Evolutionary conservation across 2,888 invertebrate species (phyloP), one percentile per base, ranked within the genome.

Genomic region (Anticlea derivata): DNA sequence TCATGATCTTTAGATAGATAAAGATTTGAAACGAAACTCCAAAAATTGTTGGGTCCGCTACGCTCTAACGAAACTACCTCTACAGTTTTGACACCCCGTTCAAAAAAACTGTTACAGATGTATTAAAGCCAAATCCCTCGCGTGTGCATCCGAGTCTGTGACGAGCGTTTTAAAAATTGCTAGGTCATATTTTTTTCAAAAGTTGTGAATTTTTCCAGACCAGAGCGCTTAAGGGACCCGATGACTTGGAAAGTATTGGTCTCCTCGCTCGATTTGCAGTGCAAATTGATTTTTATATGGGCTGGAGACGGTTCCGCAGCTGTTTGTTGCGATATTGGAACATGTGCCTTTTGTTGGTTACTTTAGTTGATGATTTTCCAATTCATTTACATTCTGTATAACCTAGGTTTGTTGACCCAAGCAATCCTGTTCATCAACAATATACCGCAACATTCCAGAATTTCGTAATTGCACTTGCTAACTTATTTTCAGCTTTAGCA

Each of bases 241-340:
- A 80, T 88, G 86, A 83, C 81, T 82, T 81, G 89, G 89, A 89
- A 89, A 84, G 75, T 78, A 85, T 86, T 75, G 86, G 84, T 77
- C 72, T 78, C 69, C 69, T 70, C 86, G 86, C 84, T 86, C 87
- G 86, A 87, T 88, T 89, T 86, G 75, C 84, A 83, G 80, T 78
- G 81, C 66, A 85, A 89, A 87, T 87, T 88, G 88, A 88, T 88
- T 87, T 87, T 86, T 84, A 82, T 85, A 75, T 74, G 67, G 75
- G 66, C 68, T 60, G 55, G 61, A 63, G 62, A 65, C 63, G 65
- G 65, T 55, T 61, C 61, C 51, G 52, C 58, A 30, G 60, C 56
- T 64, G 69, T 77, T 73, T 57, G 55, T 49, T 51, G 45, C 45
- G 31, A 37, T 41, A 35, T 50, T 43, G 48, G 34, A 49, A 54